Evolutionary conservation across 1,140 invertebrate genomes (phyloP), one percentile per base, ranked within the genome.

Genomic region (Caerostris extrusa): DNA sequence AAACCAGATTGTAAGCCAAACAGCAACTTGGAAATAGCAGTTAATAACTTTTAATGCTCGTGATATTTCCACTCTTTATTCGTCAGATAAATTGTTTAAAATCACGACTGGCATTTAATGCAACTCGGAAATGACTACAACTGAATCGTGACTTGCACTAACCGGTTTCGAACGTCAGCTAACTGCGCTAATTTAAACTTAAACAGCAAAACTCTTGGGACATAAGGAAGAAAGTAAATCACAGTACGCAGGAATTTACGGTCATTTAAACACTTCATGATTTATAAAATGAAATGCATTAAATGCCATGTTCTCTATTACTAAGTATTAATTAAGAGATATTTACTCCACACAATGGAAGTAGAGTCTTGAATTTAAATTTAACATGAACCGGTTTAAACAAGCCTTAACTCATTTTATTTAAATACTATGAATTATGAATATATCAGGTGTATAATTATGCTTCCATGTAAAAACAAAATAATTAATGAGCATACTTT

Each of bases 271-370:
- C 19, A 10, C 34, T 12, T 1, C 34, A 77, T 77, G 71, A 77
- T 50, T 77, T 77, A 77, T 50, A 50, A 77, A 50, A 3, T 34
- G 71, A 77, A 77, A 77, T 77, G 71, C 50, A 77, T 77, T 77
- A 50, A 12, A 77, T 77, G 71, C 10, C 19, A 7, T 10, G 1
- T 34, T 7, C 34, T 7, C 19, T 50, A 10, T 1, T 50, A 34
- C 34, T 50, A 12, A 77, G 8, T 50, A 12, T 50, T 50, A 77
- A 53, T 77, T 50, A 50, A 50, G 34, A 34, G 34, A 77, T 34
- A 77, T 77, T 50, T 50, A 34, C 34, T 34, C 34, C 34, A 7
- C 10, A 5, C 50, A 8, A 12, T 3, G 34, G 34, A 77, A 77
- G 71, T 53, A 12, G 67, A 5, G 34, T 50, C 7, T 12, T 3